Conservation (phyloP, 1,140 invertebrate genomes). For the Drosophila tristis region DNA sequence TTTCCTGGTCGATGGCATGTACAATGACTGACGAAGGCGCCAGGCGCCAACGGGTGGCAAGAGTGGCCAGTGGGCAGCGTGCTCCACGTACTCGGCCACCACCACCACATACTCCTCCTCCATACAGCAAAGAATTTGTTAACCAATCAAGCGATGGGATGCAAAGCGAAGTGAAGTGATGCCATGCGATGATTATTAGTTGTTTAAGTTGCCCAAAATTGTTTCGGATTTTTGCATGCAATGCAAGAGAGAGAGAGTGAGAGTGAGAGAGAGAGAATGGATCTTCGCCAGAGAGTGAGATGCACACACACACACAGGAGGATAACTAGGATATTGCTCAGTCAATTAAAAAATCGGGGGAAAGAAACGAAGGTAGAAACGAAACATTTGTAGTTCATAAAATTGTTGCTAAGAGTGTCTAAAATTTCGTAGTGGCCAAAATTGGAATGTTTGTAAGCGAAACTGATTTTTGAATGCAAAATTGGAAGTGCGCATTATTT, state of each 20-base stretch:
- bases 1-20: constrained; percentile 88
- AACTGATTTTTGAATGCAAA: constrained; percentile 43
- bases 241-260: constrained; percentile 27
- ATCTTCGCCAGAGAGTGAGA: neutral
- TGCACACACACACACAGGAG: constrained; percentile 24
- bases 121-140: constrained; percentile 36
- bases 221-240: constrained; percentile 43
- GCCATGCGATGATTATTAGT: constrained; percentile 50
- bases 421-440: constrained; percentile 47
- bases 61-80: constrained; percentile 5
- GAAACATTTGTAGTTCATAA: constrained; percentile 11
- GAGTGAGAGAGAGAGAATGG: constrained; percentile 21
- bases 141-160: constrained; percentile 3
- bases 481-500: neutral
- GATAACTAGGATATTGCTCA: constrained; percentile 55
- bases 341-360: constrained; percentile 64
- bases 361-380: neutral
- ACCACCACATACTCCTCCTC: constrained; percentile 13
- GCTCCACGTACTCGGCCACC: constrained; percentile 15
- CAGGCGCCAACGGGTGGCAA: constrained; percentile 23
- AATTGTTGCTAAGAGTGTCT: constrained; percentile 4
- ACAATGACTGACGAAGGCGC: constrained; percentile 86
- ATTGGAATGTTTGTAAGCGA: constrained; percentile 26
- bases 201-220: constrained; percentile 45
- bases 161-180: neutral